A percentile compares a stretch with the other conserved stretches of the same genome.
Evolutionary conservation across 2,888 invertebrate genomes (phyloP).

Genomic region (Chrysolina oricalcia): DNA sequence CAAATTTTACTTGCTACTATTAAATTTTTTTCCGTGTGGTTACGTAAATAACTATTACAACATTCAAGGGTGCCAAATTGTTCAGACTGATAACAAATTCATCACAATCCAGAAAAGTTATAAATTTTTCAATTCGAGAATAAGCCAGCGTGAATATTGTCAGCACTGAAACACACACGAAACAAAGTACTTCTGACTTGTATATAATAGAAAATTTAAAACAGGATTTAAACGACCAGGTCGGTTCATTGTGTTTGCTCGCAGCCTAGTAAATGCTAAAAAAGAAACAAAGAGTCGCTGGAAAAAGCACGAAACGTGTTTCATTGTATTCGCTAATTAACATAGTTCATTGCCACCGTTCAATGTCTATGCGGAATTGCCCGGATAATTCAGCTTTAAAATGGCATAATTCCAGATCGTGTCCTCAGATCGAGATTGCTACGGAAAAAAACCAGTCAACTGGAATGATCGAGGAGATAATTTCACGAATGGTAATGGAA

Average conservation of each 20-base stretch:
- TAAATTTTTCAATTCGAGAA: background rate
- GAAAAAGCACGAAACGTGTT: constrained; percentile 57
- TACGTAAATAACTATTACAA: too few relatives aligned
- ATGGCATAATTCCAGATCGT: constrained; percentile 24
- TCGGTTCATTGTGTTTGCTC: constrained; percentile 34
- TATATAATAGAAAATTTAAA: constrained; percentile 35
- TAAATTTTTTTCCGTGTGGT: too few relatives aligned
- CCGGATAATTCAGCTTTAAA: constrained; percentile 32
- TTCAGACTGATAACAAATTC: background rate
- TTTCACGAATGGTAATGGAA: background rate
- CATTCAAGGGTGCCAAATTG: too few relatives aligned
- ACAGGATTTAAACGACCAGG: constrained; percentile 28
- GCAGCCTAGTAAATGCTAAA: constrained; percentile 33
- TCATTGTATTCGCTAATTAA: constrained; percentile 61
- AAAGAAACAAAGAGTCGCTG: constrained; percentile 39
- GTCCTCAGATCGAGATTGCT: background rate
- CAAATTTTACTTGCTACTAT: too few relatives aligned
- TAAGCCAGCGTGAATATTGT: background rate
- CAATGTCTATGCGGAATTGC: constrained; percentile 45
- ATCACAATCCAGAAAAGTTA: background rate
- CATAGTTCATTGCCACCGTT: constrained; percentile 62
- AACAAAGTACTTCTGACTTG: constrained; percentile 13
- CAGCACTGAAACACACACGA: constrained; percentile 8
- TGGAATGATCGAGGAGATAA: background rate
- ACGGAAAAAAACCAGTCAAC: background rate